Base-by-base conservation (phyloP, 2,888 invertebrate genomes). In the Diplazon laetatorius region DNA sequence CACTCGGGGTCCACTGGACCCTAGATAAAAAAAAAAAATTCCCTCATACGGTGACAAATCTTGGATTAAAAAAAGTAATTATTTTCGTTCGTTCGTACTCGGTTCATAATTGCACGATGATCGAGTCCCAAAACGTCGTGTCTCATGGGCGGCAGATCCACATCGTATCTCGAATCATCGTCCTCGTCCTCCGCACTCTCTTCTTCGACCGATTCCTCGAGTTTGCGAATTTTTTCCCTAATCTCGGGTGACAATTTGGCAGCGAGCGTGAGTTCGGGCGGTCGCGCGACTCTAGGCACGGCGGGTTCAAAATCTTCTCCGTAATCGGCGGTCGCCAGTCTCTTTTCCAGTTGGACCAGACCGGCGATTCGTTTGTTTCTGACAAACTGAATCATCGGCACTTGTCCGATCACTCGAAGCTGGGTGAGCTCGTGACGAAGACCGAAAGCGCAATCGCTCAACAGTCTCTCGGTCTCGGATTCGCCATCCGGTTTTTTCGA, bases 391-490 rank as follows among this genome's bases (percentile, higher is more conserved):
- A 97, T 94, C 76, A 92, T 93, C 5, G 97, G 97, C 42, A 97
- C 94, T 80, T 93, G 92, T 9, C 97, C 96, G 92, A 97, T 95
- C 0, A 96, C 91, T 78, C 94, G 92, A 0, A 96, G 91, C 73
- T 95, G 94, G 1, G 95, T 94, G 2, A 97, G 91, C 86, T 96
- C 95, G 88, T 96, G 95, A 20, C 95, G 92, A 42, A 97, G 86
- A 6, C 91, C 87, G 0, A 94, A 94, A 0, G 94, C 94, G 80
- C 92, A 92, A 57, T 91, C 92, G 48, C 92, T 91, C 1, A 97
- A 89, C 6, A 93, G 78, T 22, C 88, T 84, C 73, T 94, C 93
- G 0, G 93, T 92, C 57, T 93, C 91, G 1, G 90, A 88, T 84
- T 95, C 94, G 18, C 88, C 84, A 18, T 91, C 88, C 0, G 93